Base-by-base conservation (phyloP, 2,113 vertebrate species). In the Toxostoma redivivum region DNA sequence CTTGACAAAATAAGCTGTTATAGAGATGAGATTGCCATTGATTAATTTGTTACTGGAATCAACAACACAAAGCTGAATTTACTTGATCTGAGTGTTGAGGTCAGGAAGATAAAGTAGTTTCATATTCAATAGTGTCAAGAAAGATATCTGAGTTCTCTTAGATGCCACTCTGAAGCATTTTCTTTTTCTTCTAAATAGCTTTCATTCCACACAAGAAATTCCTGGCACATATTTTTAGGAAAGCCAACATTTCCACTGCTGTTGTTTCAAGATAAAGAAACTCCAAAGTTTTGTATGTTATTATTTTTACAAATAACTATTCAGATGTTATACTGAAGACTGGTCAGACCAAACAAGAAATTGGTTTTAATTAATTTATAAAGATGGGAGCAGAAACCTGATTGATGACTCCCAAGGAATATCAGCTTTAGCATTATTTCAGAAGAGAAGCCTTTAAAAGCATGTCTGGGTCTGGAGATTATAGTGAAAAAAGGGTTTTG, bases 31-130 rank as follows among this genome's bases (percentile, higher is more conserved):
- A 96, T 91, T 96, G 83, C 48, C 62, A 82, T 84, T 90, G 89
- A 88, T 88, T 95, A 94, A 95, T 94, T 94, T 92, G 42, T 70
- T 95, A 77, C 48, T 88, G 45, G 74, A 84, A 85, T 88, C 57
- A 94, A 91, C 40, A 67, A 71, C 1, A 10, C 76, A 86, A 87
- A 91, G 31, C 44, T 85, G 57, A 93, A 87, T 79, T 58, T 73
- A 65, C 60, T 92, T 81, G 58, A 60, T 92, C 65, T 92, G 72
- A 85, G 66, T 62, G 7, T 45, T 88, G 57, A 13, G 42, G 69
- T 94, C 45, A 94, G 62, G 42, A 90, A 90, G 70, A 80, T 65
- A 79, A 94, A 90, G 61, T 86, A 66, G 37, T 67, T 88, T 48
- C 12, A 16, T 85, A 61, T 62, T 80, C 54, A 80, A 12, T 5